A percentile compares a stretch with the other conserved stretches of the same genome.
Evolutionary conservation across 2,113 vertebrate genomes (phyloP).

Genomic region (Echinops telfairi): DNA sequence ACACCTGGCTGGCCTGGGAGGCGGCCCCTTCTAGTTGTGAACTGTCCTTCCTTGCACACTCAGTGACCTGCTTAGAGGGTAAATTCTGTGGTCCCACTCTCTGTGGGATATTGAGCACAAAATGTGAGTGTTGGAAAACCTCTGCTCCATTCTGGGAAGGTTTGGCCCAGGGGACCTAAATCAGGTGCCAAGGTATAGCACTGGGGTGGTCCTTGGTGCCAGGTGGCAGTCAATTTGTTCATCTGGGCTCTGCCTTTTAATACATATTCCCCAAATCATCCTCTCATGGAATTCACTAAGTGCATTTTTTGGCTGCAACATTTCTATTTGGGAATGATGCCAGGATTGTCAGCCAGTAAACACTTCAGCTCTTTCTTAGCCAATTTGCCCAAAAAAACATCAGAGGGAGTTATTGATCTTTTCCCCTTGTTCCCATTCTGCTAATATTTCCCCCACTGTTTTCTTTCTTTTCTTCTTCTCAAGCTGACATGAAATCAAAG

Average conservation of each 20-base stretch:
- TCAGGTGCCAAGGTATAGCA: not conserved
- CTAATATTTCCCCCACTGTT: conserved; percentile 57
- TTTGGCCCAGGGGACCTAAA: not conserved
- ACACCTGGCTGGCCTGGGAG: not conserved
- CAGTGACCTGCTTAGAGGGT: not conserved
- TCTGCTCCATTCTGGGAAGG: not conserved
- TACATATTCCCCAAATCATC: conserved; percentile 84
- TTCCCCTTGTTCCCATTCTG: conserved; percentile 84
- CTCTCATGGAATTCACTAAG: conserved; percentile 83
- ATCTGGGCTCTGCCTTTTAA: conserved; percentile 76
- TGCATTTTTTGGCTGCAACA: conserved; percentile 83
- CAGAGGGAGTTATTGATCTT: conserved; percentile 86
- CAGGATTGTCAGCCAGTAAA: conserved; percentile 83
- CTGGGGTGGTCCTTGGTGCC: not conserved
- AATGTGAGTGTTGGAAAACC: not conserved
- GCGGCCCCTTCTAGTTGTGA: not conserved
- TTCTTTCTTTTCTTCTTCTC: conserved; percentile 70
- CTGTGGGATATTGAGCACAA: not conserved
- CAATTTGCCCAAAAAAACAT: conserved; percentile 85
- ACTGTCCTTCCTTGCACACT: not conserved
- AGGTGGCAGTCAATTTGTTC: conserved; percentile 63
- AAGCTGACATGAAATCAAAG: conserved; percentile 77
- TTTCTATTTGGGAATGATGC: conserved; percentile 84
- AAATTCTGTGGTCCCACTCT: fast-evolving
- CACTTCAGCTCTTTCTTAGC: conserved; percentile 82